phyloP scores from a whole-genome alignment of 2,797 vertebrate species.

The Galagoides demidoff region DNA sequence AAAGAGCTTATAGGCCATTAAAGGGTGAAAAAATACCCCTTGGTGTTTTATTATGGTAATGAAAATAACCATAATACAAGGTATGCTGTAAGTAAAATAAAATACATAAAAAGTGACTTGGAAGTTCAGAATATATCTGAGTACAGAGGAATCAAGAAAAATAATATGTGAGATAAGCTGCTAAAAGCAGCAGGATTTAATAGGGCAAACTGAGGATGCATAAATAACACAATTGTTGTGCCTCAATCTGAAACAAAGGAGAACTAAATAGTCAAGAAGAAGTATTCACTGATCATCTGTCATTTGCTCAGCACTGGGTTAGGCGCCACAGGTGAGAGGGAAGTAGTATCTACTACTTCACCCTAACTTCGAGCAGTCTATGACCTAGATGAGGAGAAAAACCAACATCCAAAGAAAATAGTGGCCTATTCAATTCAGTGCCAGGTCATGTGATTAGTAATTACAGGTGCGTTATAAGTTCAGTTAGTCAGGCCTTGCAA shows the following conservation, averaged over 20 bases:
- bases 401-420: neutral
- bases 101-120: neutral
- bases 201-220: neutral
- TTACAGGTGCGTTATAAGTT: neutral
- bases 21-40: neutral
- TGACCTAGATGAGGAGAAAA: slow-evolving; percentile 28
- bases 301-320: neutral
- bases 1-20: neutral
- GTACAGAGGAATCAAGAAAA: neutral
- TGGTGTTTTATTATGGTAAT: too few relatives aligned
- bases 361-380: neutral
- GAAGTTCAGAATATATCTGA: slow-evolving; percentile 28
- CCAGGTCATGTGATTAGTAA: slow-evolving; percentile 10
- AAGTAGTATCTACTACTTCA: neutral
- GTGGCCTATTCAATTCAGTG: slow-evolving; percentile 9
- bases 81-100: neutral
- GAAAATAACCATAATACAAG: neutral
- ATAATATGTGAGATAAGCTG: neutral
- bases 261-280: neutral
- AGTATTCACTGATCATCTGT: neutral
- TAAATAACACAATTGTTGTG: neutral
- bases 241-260: neutral
- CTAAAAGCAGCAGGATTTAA: neutral
- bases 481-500: neutral
- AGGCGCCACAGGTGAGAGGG: neutral